These are phyloP conservation scores for Chaenodraco wilsoni DNA, from an alignment of 2,797 vertebrate species.

Conservation along the genomic window DNA sequence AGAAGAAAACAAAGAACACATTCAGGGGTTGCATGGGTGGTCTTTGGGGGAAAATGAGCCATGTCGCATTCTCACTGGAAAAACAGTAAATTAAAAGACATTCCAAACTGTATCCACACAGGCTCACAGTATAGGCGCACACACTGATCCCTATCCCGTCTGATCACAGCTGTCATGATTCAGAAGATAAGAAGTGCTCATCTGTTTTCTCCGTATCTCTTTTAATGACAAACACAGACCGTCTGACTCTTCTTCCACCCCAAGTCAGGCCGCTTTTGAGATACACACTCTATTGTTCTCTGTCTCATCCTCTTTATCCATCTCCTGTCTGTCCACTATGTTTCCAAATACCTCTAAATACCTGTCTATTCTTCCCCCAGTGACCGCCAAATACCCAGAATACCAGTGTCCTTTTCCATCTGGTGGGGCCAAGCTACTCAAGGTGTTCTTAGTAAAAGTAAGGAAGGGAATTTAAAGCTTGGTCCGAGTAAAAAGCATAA, in stretches of 20 bases:
- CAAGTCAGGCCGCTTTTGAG: constrained; percentile 52
- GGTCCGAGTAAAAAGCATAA: constrained; percentile 24
- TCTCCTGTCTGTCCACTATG: constrained; percentile 47
- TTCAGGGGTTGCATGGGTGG: constrained; percentile 6
- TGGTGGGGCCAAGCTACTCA: constrained; percentile 52
- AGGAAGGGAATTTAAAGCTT: constrained; percentile 40
- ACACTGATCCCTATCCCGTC: constrained; percentile 4
- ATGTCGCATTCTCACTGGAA: constrained; percentile 9
- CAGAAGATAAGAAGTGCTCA: constrained; percentile 60
- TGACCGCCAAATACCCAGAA: constrained; percentile 75
- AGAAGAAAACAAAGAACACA: constrained; percentile 2
- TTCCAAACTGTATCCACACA: background rate
- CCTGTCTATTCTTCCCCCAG: constrained; percentile 49
- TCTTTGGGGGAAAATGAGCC: constrained; percentile 31
- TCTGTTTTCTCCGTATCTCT: constrained; percentile 78
- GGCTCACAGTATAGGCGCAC: background rate
- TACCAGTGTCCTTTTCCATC: constrained; percentile 69
- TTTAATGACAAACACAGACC: constrained; percentile 81
- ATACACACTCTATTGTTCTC: constrained; percentile 74
- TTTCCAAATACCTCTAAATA: constrained; percentile 68
- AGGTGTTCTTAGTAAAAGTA: constrained; percentile 60
- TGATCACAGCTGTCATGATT: constrained; percentile 57
- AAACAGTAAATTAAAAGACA: constrained; percentile 18
- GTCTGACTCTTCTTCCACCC: constrained; percentile 70
- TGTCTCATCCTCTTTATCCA: constrained; percentile 61